Percentiles rank a stretch among this genome's conserved stretches.
Evolutionary conservation across 2,888 invertebrate genomes (phyloP).

Genomic region (Aphrophora alni): DNA sequence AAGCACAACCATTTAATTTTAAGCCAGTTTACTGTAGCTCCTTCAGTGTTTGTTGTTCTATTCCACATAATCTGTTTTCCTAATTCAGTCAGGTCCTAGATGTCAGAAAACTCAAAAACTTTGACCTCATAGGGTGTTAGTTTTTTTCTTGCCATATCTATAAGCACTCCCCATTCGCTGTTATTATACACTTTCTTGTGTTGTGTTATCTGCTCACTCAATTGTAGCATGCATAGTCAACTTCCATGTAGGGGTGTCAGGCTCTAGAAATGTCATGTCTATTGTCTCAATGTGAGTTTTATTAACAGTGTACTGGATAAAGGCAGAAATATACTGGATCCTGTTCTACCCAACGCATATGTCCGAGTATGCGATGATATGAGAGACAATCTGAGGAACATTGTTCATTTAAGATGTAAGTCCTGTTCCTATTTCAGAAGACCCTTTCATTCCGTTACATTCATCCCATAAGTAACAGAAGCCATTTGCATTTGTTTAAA

Average conservation of each 20-base stretch:
- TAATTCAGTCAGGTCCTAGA: slow-evolving; percentile 34
- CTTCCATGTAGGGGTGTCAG: slow-evolving; percentile 45
- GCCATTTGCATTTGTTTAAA: slow-evolving; percentile 19
- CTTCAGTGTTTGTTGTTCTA: slow-evolving; percentile 28
- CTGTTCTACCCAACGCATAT: slow-evolving; percentile 37
- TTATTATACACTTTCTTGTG: slow-evolving; percentile 43
- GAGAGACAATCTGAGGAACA: slow-evolving; percentile 12
- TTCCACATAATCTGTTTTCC: slow-evolving; percentile 31
- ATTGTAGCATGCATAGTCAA: slow-evolving; percentile 21
- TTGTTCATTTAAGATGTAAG: slow-evolving; percentile 3
- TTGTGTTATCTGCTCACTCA: too few species aligned
- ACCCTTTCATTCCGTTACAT: slow-evolving; percentile 22
- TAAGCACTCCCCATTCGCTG: slow-evolving; percentile 41
- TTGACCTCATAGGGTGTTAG: slow-evolving; percentile 35
- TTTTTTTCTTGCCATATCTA: slow-evolving; percentile 39
- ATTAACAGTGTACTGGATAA: slow-evolving; percentile 46
- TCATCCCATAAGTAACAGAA: slow-evolving; percentile 31
- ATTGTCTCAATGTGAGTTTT: slow-evolving; percentile 41
- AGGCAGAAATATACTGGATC: slow-evolving; percentile 28
- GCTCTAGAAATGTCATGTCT: slow-evolving; percentile 50
- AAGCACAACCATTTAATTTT: slow-evolving; percentile 42
- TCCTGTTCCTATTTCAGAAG: slow-evolving; percentile 30
- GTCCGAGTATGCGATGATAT: slow-evolving; percentile 29
- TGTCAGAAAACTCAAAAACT: slow-evolving; percentile 19
- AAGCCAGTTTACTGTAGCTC: slow-evolving; percentile 11